Percentiles rank a stretch among this genome's conserved stretches.
Evolutionary conservation across 2,888 invertebrate species (phyloP).

Genomic region (Zygothrica quintamaculata): DNA sequence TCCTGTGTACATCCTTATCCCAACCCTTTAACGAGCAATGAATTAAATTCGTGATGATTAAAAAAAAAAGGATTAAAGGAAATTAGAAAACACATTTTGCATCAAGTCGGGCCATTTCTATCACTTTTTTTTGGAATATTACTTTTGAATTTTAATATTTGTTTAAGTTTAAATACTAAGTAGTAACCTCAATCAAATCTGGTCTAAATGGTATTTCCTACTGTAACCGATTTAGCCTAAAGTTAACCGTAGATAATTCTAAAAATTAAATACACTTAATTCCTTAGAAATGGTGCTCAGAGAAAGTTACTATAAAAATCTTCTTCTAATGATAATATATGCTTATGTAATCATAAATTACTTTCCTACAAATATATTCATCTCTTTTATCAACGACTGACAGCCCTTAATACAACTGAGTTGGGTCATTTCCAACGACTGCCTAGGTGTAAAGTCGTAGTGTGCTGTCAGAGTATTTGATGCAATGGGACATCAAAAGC

Average conservation of each 20-base stretch:
- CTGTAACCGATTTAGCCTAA: slow-evolving; percentile 35
- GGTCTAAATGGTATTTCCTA: slow-evolving; percentile 42
- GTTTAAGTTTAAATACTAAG: slow-evolving; percentile 41
- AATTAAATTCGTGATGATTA: slow-evolving; percentile 51
- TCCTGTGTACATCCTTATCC: background rate
- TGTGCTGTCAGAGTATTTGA: slow-evolving; percentile 57
- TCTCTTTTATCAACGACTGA: too few species aligned
- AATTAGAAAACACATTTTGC: slow-evolving; percentile 14
- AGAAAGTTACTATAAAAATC: too few species aligned
- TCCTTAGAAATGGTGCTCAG: background rate
- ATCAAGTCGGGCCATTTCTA: slow-evolving; percentile 60
- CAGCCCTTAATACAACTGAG: background rate
- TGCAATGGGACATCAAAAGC: slow-evolving; percentile 56
- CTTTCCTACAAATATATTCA: too few species aligned
- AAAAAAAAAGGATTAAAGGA: slow-evolving; percentile 5
- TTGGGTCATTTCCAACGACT: background rate
- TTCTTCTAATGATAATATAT: too few species aligned
- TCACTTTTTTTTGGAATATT: slow-evolving; percentile 75
- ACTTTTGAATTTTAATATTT: slow-evolving; percentile 71
- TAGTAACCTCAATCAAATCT: slow-evolving; percentile 34
- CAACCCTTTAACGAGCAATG: slow-evolving; percentile 58
- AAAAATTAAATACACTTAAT: too few species aligned
- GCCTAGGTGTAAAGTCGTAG: background rate
- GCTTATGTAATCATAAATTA: too few species aligned
- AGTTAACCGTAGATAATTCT: slow-evolving; percentile 31